Evolutionary conservation across 2,113 vertebrate genomes (phyloP).

Genomic region (Caranx melampygus): DNA sequence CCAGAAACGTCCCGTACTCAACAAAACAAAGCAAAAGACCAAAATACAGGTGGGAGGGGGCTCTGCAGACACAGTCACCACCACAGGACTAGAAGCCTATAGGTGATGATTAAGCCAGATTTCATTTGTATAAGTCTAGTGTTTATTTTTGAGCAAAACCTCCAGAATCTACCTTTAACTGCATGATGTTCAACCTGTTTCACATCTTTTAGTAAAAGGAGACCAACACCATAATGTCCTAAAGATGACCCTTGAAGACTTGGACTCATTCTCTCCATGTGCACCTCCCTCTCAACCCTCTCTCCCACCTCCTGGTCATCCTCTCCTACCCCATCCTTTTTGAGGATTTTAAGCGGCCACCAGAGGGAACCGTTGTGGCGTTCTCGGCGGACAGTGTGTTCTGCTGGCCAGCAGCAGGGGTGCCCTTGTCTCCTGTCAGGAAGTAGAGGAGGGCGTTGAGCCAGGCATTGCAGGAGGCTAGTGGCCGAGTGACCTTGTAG

Average conservation of each 20-base stretch:
- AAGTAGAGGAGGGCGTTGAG: slow-evolving; percentile 88
- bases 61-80: too few relatives aligned
- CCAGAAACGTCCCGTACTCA: too few relatives aligned
- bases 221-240: neutral
- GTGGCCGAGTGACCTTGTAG: slow-evolving; percentile 87
- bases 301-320: slow-evolving; percentile 69
- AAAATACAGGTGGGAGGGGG: too few relatives aligned
- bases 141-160: too few relatives aligned
- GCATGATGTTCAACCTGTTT: too few relatives aligned
- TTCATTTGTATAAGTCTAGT: too few relatives aligned
- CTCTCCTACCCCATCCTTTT: slow-evolving; percentile 74
- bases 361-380: slow-evolving; percentile 72
- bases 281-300: slow-evolving; percentile 66
- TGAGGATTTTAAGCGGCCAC: slow-evolving; percentile 82
- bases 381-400: slow-evolving; percentile 54
- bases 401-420: slow-evolving; percentile 75
- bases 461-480: slow-evolving; percentile 88
- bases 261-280: slow-evolving; percentile 79
- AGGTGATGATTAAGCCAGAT: too few relatives aligned
- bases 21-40: too few relatives aligned
- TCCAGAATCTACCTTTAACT: too few relatives aligned
- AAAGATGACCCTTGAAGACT: slow-evolving; percentile 77
- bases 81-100: too few relatives aligned
- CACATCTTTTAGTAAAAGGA: neutral
- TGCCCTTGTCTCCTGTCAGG: slow-evolving; percentile 85